phyloP scores from a whole-genome alignment of 2,113 vertebrate species.

The Tyto alba region DNA sequence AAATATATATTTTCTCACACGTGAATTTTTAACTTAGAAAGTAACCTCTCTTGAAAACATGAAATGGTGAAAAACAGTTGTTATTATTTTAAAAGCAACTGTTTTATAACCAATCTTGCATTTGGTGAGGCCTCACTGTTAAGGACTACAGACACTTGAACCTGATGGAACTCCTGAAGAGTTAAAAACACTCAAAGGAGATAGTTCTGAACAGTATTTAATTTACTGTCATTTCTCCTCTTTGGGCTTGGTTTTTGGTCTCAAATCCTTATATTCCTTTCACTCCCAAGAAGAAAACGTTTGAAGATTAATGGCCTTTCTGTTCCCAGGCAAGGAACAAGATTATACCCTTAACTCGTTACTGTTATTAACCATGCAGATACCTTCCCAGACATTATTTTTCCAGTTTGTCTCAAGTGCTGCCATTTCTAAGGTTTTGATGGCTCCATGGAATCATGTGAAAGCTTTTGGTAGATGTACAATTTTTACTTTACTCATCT shows the following conservation, averaged over 20 bases:
- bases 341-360: neutral
- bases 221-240: neutral
- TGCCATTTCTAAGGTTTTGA: neutral
- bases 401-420: neutral
- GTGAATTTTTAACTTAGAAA: neutral
- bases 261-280: neutral
- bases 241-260: neutral
- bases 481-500: neutral
- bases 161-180: neutral
- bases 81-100: neutral
- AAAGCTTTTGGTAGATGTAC: neutral
- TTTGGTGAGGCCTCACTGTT: neutral
- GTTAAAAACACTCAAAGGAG: neutral
- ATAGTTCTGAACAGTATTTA: neutral
- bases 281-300: neutral
- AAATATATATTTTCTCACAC: neutral
- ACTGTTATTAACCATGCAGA: neutral
- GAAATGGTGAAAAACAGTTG: neutral
- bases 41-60: neutral
- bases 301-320: neutral
- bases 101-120: neutral
- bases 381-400: neutral
- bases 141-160: neutral
- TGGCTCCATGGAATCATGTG: neutral
- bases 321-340: neutral